Conservation (phyloP, 2,888 invertebrate genomes). For the Volucella zonaria region DNA sequence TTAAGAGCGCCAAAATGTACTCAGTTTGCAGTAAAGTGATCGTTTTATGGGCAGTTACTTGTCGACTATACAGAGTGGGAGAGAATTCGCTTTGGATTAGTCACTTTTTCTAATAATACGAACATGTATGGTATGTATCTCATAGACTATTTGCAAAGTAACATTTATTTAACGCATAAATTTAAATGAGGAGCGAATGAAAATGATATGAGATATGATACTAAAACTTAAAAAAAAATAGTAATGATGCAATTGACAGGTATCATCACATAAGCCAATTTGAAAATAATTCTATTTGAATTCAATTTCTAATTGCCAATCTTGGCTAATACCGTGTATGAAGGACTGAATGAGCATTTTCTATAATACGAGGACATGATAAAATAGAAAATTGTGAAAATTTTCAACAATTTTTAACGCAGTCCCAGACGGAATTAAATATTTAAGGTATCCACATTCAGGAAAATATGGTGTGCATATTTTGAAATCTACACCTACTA, state of each 20-base stretch:
- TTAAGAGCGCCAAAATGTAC: not conserved
- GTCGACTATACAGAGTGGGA: not conserved
- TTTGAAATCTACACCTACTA: too few species aligned
- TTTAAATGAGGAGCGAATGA: conserved; percentile 2
- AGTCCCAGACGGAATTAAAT: too few species aligned
- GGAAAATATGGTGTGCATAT: too few species aligned
- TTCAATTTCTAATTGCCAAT: too few species aligned
- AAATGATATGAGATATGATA: not conserved
- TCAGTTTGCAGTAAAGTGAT: not conserved
- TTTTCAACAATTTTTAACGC: too few species aligned
- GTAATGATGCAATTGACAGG: not conserved
- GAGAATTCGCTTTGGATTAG: conserved; percentile 11
- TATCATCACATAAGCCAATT: too few species aligned
- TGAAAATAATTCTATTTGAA: too few species aligned
- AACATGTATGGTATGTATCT: not conserved
- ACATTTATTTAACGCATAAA: conserved; percentile 10
- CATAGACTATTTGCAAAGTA: not conserved
- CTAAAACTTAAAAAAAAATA: not conserved
- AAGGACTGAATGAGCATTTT: too few species aligned
- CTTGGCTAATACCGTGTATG: too few species aligned
- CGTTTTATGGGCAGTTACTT: not conserved
- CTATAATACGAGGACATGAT: too few species aligned
- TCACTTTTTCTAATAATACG: conserved; percentile 29
- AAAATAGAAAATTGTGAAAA: too few species aligned
- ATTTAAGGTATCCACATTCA: too few species aligned